A percentile compares a stretch with the other conserved stretches of the same genome.
Conservation (phyloP, 2,797 vertebrate species). For the Microctenopoma steveboyesi region DNA sequence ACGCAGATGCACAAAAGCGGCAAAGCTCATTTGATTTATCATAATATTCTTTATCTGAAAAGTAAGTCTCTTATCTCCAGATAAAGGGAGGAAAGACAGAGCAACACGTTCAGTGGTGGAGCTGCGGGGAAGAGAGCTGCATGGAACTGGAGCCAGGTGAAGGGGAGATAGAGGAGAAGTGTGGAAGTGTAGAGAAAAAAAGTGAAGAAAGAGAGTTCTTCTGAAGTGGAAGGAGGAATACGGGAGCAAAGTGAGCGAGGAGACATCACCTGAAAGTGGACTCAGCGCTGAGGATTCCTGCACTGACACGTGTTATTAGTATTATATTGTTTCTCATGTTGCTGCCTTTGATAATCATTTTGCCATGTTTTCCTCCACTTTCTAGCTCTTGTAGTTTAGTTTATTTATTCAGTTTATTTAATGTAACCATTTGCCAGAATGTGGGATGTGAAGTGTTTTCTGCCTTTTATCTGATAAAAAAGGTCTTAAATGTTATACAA, state of each 20-base stretch:
- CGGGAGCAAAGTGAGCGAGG: neutral
- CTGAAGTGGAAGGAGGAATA: conserved; percentile 4
- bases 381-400: neutral
- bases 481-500: neutral
- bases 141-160: conserved; percentile 14
- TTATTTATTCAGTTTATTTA: neutral
- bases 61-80: conserved; percentile 88
- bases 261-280: conserved; percentile 13
- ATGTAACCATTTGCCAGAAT: neutral
- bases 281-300: neutral
- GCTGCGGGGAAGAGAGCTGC: conserved; percentile 35
- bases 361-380: too few relatives aligned
- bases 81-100: conserved; percentile 82
- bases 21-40: conserved; percentile 84
- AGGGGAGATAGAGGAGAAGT: neutral
- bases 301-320: neutral
- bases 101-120: conserved; percentile 63
- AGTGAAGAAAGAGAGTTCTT: too few relatives aligned
- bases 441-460: neutral
- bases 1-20: conserved; percentile 63
- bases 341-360: neutral
- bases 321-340: neutral
- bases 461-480: neutral
- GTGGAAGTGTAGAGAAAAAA: neutral
- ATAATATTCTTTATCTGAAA: conserved; percentile 90